Evolutionary conservation across 1,140 invertebrate genomes (phyloP), one percentile per base, ranked within the genome.

Genomic region (Caerostris extrusa): DNA sequence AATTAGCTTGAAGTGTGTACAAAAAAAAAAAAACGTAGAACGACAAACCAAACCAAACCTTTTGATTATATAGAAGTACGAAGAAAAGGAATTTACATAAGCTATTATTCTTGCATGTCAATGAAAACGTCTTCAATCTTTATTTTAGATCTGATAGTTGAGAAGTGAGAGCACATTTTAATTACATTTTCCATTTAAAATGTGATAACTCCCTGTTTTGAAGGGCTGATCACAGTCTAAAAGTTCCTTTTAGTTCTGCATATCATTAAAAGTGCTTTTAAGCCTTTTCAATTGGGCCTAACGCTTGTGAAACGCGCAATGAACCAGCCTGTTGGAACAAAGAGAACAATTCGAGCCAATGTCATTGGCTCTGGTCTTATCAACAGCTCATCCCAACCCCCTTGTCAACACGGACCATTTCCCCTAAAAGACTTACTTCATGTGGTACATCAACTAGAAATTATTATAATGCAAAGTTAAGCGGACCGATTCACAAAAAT

Each of bases 381-480:
- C 89, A 61, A n/a, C 89, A 19, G 19, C 69, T 82, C 71, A 91
- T 91, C 89, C 55, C 55, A 58, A 34, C 17, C 64, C 64, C 55
- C 50, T 81, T 86, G 82, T 93, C 91, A 86, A 86, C 91, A 93
- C 58, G 83, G 91, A 71, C 64, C 91, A 93, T 93, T 93, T 69
- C 91, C 82, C 71, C 53, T 93, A 93, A 85, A 93, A 93, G 91
- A 53, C 90, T 91, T 91, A 91, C 85, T 91, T 85, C 77, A 10
- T 53, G 83, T 61, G 34, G 55, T 17, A 56, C 88, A 90, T 90
- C 64, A 71, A 90, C 60, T 90, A 61, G 83, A 93, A 93, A 93
- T 93, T 93, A 93, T 85, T 86, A 93, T 93, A 93, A 93, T 93
- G 64, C 60, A 50, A 93, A 87, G 83, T 93, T 86, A 93, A 93